Evolutionary conservation across 1,140 invertebrate genomes (phyloP), one percentile per base, ranked within the genome.

Genomic region (Euborellia annulipes): DNA sequence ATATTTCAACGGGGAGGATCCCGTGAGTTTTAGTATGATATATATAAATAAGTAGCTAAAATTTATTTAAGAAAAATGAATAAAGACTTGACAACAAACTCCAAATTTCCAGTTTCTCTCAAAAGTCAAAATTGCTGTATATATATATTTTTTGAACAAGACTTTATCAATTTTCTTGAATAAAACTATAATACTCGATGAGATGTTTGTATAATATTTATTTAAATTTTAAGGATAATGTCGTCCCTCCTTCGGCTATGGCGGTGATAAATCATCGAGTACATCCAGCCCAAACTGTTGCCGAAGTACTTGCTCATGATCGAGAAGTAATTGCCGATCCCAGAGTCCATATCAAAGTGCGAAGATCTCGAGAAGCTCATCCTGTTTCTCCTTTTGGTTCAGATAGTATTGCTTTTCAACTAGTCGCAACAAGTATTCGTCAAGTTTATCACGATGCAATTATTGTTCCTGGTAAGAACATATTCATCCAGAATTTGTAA

Each of bases 211-310:
- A 38, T 18, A 21, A 21, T 21, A 48, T 42, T 43, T 14, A 4
- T 50, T 22, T 41, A 11, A 11, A 50, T 36, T 50, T 54, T 43
- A 55, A 73, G 67, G 56, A 62, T 8, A 75, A 75, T 59, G 66
- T 74, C 2, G 54, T 75, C n/a, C 69, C 70, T 3, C 55, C 60
- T n/a, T 50, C 56, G 3, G 72, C 70, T 9, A 58, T 51, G 36
- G 72, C 71, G 17, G 54, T 62, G 17, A 59, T 75, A 3, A 75
- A 75, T 55, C 71, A 74, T 48, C 59, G 72, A 43, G 63, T 73
- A 34, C 69, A 75, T 57, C 70, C 70, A 20, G 56, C 64, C 13
- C 63, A 72, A 55, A 62, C 62, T 22, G 50, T 69, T 6, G 50
- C 64, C 48, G 62, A 72, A 49, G 71, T 72, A 16, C 36, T 75